Base-by-base conservation (phyloP, 2,888 invertebrate genomes). In the Rhorus exstirpatorius region DNA sequence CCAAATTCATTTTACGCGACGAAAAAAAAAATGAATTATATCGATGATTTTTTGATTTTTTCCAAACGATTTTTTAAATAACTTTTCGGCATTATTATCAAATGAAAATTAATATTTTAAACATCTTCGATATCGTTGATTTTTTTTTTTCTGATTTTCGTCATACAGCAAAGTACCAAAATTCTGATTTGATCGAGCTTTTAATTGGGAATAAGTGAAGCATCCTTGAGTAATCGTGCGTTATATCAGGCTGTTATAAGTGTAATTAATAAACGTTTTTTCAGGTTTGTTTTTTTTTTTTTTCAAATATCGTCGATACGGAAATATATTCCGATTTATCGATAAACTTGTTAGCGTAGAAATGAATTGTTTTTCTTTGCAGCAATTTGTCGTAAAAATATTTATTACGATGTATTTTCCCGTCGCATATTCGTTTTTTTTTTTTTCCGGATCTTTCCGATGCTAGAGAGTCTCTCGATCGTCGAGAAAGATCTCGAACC, bases 341-440 rank as follows among this genome's bases (percentile, higher is more conserved):
- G 38, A 7, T 65, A 19, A 38, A 58, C 55, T 49, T 67, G 21
- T 75, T 67, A 70, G 77, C 19, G 10, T 51, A 19, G 31, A 61
- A 0, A 55, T 74, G 24, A 70, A 68, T 49, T 65, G 26, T 70
- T 71, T 53, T 44, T 81, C 76, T 67, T 21, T 63, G 60, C 70
- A 58, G 21, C 63, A 65, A 71, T 31, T 8, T 1, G 1, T 70
- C 4, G n/a, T 6, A 17, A 31, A 24, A 68, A 53, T 53, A 17
- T 26, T 78, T 24, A 63, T 71, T 31, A 17, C n/a, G 35, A n/a
- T n/a, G 26, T 53, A 44, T 58, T 19, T 67, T 3, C 3, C 70
- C 24, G 70, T 38, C 44, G 46, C 67, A 12, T 31, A 70, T 53
- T 68, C 41, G 46, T 26, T 46, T 44, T 19, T 26, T 38, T 41